Conservation (phyloP, 92 coral and sea anemone genomes). For the Pocillopora grandis region DNA sequence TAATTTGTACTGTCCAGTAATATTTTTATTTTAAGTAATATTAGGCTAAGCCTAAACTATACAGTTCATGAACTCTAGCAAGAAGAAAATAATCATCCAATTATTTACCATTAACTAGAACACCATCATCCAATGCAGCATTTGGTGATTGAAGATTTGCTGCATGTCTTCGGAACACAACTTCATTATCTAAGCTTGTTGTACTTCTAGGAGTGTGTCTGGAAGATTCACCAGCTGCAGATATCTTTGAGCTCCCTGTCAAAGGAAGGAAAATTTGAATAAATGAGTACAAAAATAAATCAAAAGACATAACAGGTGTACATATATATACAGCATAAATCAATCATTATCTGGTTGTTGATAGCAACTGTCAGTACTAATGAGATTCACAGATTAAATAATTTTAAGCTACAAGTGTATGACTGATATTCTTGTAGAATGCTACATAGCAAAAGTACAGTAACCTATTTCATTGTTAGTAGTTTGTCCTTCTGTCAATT, state of each 20-base stretch:
- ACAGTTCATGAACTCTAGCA: not conserved
- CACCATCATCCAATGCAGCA: constrained; percentile 4
- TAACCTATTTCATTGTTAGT: no score
- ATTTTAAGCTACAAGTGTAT: no score
- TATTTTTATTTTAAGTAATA: not conserved
- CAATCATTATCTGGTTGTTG: no score
- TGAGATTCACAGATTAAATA: no score
- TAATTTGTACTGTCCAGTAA: not conserved
- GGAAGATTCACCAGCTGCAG: not conserved
- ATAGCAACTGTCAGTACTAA: no score
- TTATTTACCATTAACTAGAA: constrained; percentile 14
- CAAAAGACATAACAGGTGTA: not conserved
- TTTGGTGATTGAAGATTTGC: constrained; percentile 17
- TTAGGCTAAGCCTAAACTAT: not conserved
- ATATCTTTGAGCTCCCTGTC: constrained; percentile 16
- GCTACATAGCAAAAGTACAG: no score
- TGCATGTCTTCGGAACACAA: constrained; percentile 15
- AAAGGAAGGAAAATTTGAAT: not conserved
- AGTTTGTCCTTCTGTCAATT: no score
- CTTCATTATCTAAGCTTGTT: constrained; percentile 11
- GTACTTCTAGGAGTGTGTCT: not conserved
- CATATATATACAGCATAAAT: no score
- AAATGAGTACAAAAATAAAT: not conserved
- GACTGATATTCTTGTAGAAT: no score
- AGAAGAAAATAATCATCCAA: not conserved